Percentiles rank a stretch among this genome's conserved stretches.
These are phyloP conservation scores for Sigmodon hispidus DNA, from an alignment of 2,113 vertebrate species.

Conservation along the genomic window DNA sequence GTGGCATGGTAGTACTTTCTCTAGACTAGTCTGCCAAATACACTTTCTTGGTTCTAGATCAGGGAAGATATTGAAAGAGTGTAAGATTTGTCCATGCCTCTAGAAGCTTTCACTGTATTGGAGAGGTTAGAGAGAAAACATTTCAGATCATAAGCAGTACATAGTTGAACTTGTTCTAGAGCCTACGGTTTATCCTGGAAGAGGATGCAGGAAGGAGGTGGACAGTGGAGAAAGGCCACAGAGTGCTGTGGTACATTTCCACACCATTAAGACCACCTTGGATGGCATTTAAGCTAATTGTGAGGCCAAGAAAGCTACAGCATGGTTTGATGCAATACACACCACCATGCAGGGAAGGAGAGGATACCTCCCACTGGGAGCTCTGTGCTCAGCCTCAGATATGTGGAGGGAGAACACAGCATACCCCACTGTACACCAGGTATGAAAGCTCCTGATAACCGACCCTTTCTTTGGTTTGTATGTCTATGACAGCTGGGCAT, in stretches of 20 bases:
- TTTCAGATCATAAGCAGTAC: neutral
- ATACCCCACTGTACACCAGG: no score
- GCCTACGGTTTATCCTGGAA: neutral
- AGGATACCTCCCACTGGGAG: neutral
- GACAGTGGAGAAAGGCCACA: neutral
- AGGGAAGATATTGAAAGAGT: neutral
- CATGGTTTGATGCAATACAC: neutral
- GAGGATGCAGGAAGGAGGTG: neutral
- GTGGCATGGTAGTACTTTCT: neutral
- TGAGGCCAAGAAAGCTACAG: neutral
- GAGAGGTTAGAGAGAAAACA: neutral
- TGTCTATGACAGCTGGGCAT: no score
- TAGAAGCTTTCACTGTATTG: neutral
- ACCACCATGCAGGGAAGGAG: neutral
- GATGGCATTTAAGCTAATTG: neutral
- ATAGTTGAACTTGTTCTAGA: neutral
- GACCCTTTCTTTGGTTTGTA: neutral
- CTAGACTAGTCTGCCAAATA: neutral
- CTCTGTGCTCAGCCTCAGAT: neutral
- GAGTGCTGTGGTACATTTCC: neutral
- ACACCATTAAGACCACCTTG: neutral
- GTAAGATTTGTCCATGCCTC: neutral
- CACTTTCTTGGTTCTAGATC: neutral
- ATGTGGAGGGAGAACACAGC: neutral
- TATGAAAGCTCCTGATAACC: neutral